Conservation (phyloP, 2,797 vertebrate genomes). For the Decapterus maruadsi region DNA sequence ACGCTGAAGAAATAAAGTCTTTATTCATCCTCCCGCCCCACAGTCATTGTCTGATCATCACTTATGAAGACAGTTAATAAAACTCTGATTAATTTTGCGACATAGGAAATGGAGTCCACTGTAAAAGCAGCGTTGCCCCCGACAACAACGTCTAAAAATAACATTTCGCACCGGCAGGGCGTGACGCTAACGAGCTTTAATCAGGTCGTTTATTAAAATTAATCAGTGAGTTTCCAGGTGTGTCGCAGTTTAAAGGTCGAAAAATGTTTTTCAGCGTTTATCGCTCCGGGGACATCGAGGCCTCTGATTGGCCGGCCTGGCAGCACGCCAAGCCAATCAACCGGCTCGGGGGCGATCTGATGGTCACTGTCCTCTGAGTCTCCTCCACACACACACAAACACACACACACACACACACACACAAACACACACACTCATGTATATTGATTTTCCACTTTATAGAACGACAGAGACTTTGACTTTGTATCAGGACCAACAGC, state of each 20-base stretch:
- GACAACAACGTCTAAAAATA: constrained; percentile 10
- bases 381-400: constrained; percentile 52
- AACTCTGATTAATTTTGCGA: constrained; percentile 1
- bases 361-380: constrained; percentile 65
- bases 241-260: constrained; percentile 48
- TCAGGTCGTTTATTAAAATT: neutral
- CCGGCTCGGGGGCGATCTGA: constrained; percentile 28
- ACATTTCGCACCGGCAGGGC: neutral
- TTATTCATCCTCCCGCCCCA: no score
- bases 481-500: constrained; percentile 13
- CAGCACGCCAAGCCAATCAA: constrained; percentile 53
- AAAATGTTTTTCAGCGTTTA: constrained; percentile 51
- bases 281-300: constrained; percentile 43
- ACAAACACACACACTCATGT: neutral
- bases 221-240: constrained; percentile 40
- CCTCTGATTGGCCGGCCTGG: constrained; percentile 60
- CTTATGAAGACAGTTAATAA: neutral
- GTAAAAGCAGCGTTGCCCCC: constrained; percentile 8
- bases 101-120: neutral
- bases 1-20: no score
- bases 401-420: constrained; percentile 23
- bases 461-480: constrained; percentile 8
- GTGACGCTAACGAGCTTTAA: constrained; percentile 8
- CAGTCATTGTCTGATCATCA: no score
- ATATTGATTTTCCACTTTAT: constrained; percentile 33